Base-by-base conservation (phyloP, 2,113 vertebrate genomes). In the Coreoperca whiteheadi region DNA sequence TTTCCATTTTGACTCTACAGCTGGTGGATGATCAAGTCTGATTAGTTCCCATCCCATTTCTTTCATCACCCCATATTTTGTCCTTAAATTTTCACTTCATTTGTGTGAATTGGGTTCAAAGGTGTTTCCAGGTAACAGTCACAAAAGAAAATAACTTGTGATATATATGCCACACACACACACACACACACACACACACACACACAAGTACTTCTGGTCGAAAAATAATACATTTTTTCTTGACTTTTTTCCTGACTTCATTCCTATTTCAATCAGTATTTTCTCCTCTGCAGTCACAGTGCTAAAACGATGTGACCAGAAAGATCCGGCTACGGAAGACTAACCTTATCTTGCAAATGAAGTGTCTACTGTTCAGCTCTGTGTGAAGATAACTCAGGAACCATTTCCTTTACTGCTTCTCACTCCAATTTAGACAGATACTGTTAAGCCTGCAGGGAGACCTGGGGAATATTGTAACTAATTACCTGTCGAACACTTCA, bases 301-400 rank as follows among this genome's bases (percentile, higher is more conserved):
- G 2, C 77, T 63, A 54, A 75, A 77, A 66, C 16, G 11, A 78
- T 71, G 51, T 54, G 74, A 67, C 59, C 28, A 41, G 64, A 65
- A 77, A 75, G 75, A 72, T 87, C 72, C 5, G 43, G 43, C 69
- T 69, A 61, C 9, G 63, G 66, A 63, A 71, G 63, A 67, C 54
- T 81, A 56, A 77, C 61, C 82, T 71, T 79, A 91, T 87, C 86
- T 87, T 54, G 48, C 82, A 87, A 85, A 91, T 82, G 61, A 84
- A 82, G 66, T 78, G 77, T 83, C 78, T 68, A 30, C 60, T 69
- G 65, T 75, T 81, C 54, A 32, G 5, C 69, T 59, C 64, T 0
- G 77, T 74, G 78, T 61, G 81, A 71, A 46, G 79, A 87, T 73
- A 84, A 82, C 70, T 84, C 25, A 1, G 79, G 60, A 75, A 57